Evolutionary conservation across 2,888 invertebrate genomes (phyloP).

Genomic region (Holacanthella duospinosa): DNA sequence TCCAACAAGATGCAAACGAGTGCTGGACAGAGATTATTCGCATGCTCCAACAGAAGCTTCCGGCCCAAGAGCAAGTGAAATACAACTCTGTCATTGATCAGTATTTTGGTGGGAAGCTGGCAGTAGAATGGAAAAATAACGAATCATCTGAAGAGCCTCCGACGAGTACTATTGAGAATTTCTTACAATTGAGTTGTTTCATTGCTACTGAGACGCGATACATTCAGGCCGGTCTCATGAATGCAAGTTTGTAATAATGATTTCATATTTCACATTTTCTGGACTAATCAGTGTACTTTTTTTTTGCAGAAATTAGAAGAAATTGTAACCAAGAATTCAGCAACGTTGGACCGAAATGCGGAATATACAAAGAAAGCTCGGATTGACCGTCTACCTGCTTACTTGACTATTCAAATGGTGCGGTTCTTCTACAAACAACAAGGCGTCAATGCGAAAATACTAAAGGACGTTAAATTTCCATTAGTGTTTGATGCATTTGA

Average conservation of each 20-base stretch:
- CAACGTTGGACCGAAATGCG: conserved; percentile 76
- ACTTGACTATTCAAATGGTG: conserved; percentile 93
- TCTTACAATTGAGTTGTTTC: conserved; percentile 93
- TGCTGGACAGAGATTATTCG: conserved; percentile 89
- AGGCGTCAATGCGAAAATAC: conserved; percentile 89
- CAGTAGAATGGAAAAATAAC: conserved; percentile 77
- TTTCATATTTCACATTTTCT: too few species aligned
- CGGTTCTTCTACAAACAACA: conserved; percentile 68
- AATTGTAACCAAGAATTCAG: conserved; percentile 75
- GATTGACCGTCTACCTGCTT: conserved; percentile 88
- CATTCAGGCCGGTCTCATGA: conserved; percentile 82
- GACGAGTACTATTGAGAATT: conserved; percentile 66
- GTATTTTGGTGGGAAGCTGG: conserved; percentile 82
- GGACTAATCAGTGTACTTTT: too few species aligned
- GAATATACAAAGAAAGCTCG: conserved; percentile 82
- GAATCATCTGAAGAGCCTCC: conserved; percentile 76
- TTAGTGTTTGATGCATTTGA: conserved; percentile 88
- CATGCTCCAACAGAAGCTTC: conserved; percentile 76
- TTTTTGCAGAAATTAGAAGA: conserved; percentile 60
- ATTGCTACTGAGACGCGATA: conserved; percentile 92
- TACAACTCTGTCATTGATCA: conserved; percentile 74
- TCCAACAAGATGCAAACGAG: conserved; percentile 57
- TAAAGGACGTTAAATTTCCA: conserved; percentile 95
- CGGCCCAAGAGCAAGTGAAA: conserved; percentile 43
- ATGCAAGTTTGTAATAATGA: conserved; percentile 44